Conservation (phyloP, 2,888 invertebrate species). For the Eupithecia inturbata region DNA sequence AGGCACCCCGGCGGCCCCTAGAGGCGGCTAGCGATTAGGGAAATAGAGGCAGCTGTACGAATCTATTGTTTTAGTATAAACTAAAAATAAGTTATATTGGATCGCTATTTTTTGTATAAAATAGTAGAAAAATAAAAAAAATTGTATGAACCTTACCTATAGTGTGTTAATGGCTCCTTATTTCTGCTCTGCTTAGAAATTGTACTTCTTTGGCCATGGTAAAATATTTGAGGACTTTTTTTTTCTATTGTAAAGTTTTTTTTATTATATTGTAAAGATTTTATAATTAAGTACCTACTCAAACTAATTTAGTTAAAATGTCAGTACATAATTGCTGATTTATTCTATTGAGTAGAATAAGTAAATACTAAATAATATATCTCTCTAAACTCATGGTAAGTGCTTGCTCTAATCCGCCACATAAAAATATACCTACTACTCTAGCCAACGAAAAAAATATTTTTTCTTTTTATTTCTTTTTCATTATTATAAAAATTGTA, state of each 20-base stretch:
- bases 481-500: background rate
- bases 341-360: background rate
- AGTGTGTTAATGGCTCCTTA: background rate
- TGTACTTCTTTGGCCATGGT: background rate
- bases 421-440: background rate
- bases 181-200: background rate
- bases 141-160: too few species aligned
- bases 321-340: background rate
- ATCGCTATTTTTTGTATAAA: background rate
- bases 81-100: constrained; percentile 40
- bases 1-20: constrained; percentile 78
- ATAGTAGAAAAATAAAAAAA: too few species aligned
- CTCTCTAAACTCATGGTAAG: background rate
- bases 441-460: background rate
- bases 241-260: too few species aligned
- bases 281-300: background rate
- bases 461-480: background rate
- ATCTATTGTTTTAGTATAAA: constrained; percentile 65
- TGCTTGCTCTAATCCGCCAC: background rate
- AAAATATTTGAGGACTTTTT: background rate
- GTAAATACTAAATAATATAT: background rate
- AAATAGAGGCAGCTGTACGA: constrained; percentile 64
- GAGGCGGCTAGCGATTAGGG: constrained; percentile 71
- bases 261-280: background rate
- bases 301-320: background rate